Base-by-base conservation (phyloP, 2,797 vertebrate genomes). In the Notolepis coatsorum region DNA sequence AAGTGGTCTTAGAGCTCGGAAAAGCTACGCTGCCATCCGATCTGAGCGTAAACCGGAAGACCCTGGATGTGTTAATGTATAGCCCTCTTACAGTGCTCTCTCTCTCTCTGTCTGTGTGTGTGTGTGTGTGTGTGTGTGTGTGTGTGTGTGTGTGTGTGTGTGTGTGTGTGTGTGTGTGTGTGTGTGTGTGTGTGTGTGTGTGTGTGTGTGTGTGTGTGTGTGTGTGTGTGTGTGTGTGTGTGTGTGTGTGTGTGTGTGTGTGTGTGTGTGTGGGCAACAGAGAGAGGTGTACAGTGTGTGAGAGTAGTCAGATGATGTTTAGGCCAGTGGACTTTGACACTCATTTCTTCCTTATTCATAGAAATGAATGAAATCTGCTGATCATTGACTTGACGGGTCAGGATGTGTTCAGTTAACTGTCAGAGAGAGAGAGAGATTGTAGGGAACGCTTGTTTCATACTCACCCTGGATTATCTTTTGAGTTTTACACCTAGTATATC, bases 291-390 rank as follows among this genome's bases (percentile, higher is more conserved):
- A 10, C 20, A 24, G 31, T 24, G 20, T 15, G 20, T 10, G 6
- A 53, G 5, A 37, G 47, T 5, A 48, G 49, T 62, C 37, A 68
- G 71, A 48, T 77, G 78, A 71, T 72, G 67, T 71, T 84, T 63
- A 64, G 75, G 65, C 48, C 55, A 1, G 49, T 87, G 90, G 87
- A 92, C 89, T 91, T 93, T 90, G 86, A 77, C 43, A 80, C 54
- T 72, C 2, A 15, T 75, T 73, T 73, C 61, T 58, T 65, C 52
- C 70, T 68, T 47, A 81, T 79, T 87, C 65, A 79, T 61, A 52
- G 23, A 46, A 66, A 84, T 68, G 21, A 84, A 70, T 28, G 3
- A 81, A 83, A 75, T 81, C 62, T 73, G 72, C 63, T 35, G 76
- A 81, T 83, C 68, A 85, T 89, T 89, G 67, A 87, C 82, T 66